Conservation (phyloP, 2,113 vertebrate species). For the Speoplatyrhinus poulsoni region DNA sequence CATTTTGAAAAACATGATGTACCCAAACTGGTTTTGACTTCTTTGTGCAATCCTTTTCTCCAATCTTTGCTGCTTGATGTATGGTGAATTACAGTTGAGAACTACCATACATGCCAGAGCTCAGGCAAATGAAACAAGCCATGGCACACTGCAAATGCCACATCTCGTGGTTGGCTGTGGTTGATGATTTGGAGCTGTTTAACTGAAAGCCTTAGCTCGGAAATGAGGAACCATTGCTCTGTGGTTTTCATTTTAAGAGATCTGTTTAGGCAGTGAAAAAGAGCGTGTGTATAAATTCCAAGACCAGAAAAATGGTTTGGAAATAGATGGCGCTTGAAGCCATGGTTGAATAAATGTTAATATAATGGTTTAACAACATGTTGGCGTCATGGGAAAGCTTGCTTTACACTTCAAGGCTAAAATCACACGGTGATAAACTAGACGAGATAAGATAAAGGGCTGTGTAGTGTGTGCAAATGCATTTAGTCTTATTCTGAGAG, state of each 20-base stretch:
- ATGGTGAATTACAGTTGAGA: neutral
- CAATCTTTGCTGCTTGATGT: neutral
- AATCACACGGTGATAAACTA: slow-evolving; percentile 32
- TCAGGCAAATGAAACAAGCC: neutral
- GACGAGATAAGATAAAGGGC: slow-evolving; percentile 33
- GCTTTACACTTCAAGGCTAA: slow-evolving; percentile 27
- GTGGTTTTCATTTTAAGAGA: slow-evolving; percentile 18
- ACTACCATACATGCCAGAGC: neutral
- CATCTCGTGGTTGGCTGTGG: neutral
- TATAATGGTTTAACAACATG: slow-evolving; percentile 18
- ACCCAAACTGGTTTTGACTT: neutral
- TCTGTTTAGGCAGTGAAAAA: slow-evolving; percentile 10
- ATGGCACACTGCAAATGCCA: neutral
- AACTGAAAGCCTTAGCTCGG: neutral
- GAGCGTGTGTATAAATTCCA: slow-evolving; percentile 23
- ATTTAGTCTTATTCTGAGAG: slow-evolving; percentile 14
- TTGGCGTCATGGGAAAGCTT: slow-evolving; percentile 26
- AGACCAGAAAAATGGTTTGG: slow-evolving; percentile 19
- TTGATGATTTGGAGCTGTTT: neutral
- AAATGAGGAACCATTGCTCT: slow-evolving; percentile 15
- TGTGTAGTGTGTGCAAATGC: slow-evolving; percentile 7
- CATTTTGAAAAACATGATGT: no score
- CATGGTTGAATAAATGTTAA: slow-evolving; percentile 47
- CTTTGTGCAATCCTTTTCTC: no score
- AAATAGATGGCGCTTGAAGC: slow-evolving; percentile 36